Evolutionary conservation across 2,113 vertebrate species (phyloP).

Genomic region (Gallinago paraguaiae): DNA sequence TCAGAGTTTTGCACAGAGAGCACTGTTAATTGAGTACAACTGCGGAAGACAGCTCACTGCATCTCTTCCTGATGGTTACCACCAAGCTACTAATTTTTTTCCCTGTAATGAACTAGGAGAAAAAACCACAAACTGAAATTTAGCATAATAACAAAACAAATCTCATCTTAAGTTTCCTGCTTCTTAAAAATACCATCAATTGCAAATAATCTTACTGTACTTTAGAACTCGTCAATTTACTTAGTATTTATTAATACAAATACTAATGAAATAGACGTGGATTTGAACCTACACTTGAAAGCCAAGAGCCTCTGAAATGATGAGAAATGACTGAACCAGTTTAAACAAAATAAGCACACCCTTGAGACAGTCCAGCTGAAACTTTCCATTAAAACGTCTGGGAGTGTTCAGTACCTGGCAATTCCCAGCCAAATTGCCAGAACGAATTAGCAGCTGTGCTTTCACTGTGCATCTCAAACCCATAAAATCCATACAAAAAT

Average conservation of each 20-base stretch:
- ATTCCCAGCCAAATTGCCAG: slow-evolving; percentile 22
- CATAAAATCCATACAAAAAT: background rate
- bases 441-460: slow-evolving; percentile 29
- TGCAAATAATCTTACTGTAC: background rate
- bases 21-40: background rate
- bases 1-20: background rate
- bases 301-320: background rate
- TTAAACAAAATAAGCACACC: slow-evolving; percentile 2
- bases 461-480: background rate
- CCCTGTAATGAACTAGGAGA: background rate
- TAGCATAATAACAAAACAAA: background rate
- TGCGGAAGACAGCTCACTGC: background rate
- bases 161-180: background rate
- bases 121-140: background rate
- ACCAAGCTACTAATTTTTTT: background rate
- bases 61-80: background rate
- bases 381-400: background rate
- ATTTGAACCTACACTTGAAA: background rate
- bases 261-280: background rate
- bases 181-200: background rate
- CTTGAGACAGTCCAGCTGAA: background rate
- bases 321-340: background rate
- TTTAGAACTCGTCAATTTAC: background rate
- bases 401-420: background rate
- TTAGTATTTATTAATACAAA: background rate